A percentile compares a stretch with the other conserved stretches of the same genome.
Evolutionary conservation across 2,888 invertebrate species (phyloP).

Genomic region (Cephonodes hylas): DNA sequence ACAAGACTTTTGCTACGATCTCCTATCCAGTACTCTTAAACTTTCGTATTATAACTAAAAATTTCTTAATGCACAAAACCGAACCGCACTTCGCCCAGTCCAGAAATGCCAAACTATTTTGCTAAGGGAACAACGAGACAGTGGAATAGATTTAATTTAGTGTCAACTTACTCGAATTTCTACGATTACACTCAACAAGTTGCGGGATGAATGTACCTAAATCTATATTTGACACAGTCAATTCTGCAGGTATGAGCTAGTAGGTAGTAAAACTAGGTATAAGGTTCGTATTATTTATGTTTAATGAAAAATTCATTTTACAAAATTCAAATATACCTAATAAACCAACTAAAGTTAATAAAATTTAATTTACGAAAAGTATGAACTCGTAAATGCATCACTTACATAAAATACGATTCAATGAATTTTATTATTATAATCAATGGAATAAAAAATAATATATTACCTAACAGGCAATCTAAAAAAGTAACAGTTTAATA

Average conservation of each 20-base stretch:
- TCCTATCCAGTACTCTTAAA: too few species aligned
- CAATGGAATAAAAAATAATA: conserved; percentile 20
- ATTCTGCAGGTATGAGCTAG: not conserved
- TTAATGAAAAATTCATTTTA: conserved; percentile 75
- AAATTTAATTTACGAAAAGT: conserved; percentile 40
- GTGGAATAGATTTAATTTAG: too few species aligned
- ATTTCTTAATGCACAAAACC: too few species aligned
- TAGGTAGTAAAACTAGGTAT: not conserved
- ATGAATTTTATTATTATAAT: conserved; percentile 26
- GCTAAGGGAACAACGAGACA: too few species aligned
- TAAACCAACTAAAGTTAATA: conserved; percentile 51
- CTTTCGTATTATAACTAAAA: too few species aligned
- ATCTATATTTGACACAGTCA: too few species aligned
- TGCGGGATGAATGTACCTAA: too few species aligned
- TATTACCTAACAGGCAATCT: conserved; percentile 4
- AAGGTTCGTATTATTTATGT: conserved; percentile 51
- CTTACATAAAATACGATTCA: conserved; percentile 48
- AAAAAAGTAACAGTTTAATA: conserved; percentile 7
- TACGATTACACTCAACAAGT: too few species aligned
- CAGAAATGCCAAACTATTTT: too few species aligned
- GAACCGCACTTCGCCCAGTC: too few species aligned
- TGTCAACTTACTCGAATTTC: too few species aligned
- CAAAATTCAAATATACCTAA: conserved; percentile 70
- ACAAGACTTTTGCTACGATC: too few species aligned
- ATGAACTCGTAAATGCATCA: conserved; percentile 57